Conservation (phyloP, 2,797 vertebrate genomes). For the Melanogrammus aeglefinus region DNA sequence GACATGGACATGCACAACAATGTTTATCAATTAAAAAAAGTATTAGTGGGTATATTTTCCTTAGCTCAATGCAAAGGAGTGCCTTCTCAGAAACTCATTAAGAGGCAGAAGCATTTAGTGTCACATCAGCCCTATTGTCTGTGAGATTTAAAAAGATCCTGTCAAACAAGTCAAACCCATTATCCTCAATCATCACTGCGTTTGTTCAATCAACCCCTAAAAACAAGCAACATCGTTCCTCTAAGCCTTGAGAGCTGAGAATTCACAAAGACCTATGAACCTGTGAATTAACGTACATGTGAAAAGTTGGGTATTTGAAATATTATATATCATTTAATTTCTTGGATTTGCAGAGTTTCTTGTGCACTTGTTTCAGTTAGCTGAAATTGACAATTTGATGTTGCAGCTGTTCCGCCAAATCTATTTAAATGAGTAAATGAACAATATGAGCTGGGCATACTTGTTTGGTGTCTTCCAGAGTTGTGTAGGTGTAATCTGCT, state of each 20-base stretch:
- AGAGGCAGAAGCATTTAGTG: neutral
- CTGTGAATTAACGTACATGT: neutral
- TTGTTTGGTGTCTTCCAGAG: constrained; percentile 82
- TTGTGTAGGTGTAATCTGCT: constrained; percentile 83
- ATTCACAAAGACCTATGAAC: neutral
- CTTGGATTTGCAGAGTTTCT: neutral
- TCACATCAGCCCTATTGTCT: constrained; percentile 1
- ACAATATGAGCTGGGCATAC: constrained; percentile 53
- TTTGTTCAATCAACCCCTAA: neutral
- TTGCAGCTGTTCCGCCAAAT: neutral
- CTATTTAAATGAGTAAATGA: neutral
- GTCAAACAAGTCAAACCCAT: neutral
- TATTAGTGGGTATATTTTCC: neutral
- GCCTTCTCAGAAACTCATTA: neutral
- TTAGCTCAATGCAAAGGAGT: neutral
- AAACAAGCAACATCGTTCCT: neutral
- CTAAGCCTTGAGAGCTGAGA: neutral
- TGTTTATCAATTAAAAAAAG: neutral
- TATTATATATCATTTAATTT: no score
- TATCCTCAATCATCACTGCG: neutral
- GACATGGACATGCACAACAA: neutral
- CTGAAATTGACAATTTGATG: neutral
- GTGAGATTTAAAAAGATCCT: neutral
- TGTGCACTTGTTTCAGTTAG: neutral
- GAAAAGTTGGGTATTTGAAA: no score